Evolutionary conservation across 2,797 vertebrate species (phyloP), one percentile per base, ranked within the genome.

Genomic region (Orestias chungarensis): DNA sequence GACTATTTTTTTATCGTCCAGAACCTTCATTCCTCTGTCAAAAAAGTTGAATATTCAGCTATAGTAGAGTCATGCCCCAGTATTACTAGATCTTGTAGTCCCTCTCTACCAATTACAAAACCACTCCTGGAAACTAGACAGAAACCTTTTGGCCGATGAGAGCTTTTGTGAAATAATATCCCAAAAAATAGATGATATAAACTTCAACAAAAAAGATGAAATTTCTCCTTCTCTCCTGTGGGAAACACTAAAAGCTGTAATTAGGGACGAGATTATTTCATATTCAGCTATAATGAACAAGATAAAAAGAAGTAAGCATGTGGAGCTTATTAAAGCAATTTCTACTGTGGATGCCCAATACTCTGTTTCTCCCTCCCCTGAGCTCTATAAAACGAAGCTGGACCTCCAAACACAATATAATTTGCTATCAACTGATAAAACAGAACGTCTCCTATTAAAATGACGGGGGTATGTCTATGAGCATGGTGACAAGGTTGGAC

Each of bases 221-320:
- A 27, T 43, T 15, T 43, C n/a, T 2, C n/a, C n/a, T 1, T 43
- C 40, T 44, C 25, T 64, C 0, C 38, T 29, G 38, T 64, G 62
- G 62, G n/a, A 64, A 18, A 64, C 62, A 64, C 18, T 64, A 29
- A 64, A 44, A 14, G 62, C 23, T 20, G 62, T 64, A 27, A 38
- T 64, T n/a, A 20, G 31, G 7, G 62, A 40, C 15, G 62, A 43
- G 14, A 43, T 43, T 7, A 44, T 64, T 15, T 64, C 62, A 6
- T 64, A 55, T 15, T 55, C 27, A 29, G 9, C 25, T 14, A 14
- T 12, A 12, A 55, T 3, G 31, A 55, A 55, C 2, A 55, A 29
- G 17, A 55, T 55, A 27, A 55, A 55, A 3, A 12, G 27, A 55
- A 4, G 3, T 54, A 14, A 9, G 2, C 52, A 27, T 12, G 52